Percentiles rank a stretch among this genome's conserved stretches.
Conservation (phyloP, 2,113 vertebrate species). For the Sylvia atricapilla region DNA sequence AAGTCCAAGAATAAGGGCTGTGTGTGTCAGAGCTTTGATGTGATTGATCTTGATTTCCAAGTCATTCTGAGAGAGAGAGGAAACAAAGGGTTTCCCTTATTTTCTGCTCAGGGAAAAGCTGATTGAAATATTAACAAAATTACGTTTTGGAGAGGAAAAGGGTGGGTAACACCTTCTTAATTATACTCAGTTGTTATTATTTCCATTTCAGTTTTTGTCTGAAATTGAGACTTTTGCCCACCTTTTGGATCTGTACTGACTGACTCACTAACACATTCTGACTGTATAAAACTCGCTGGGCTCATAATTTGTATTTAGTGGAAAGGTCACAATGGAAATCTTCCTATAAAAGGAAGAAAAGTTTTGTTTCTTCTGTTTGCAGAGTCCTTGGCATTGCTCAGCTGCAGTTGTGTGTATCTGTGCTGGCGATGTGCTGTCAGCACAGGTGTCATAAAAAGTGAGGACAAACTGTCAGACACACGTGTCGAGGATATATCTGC, state of each 20-base stretch:
- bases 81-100: not conserved
- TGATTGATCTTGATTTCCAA: not conserved
- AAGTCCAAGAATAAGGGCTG: not conserved
- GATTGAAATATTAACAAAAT: not conserved
- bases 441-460: not conserved
- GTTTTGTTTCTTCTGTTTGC: not conserved
- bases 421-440: not conserved
- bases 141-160: not conserved
- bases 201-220: not conserved
- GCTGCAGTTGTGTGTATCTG: not conserved
- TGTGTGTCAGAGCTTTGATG: not conserved
- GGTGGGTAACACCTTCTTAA: not conserved
- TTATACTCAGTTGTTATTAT: not conserved
- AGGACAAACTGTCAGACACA: conserved; percentile 4
- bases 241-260: not conserved
- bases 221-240: not conserved
- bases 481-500: not conserved
- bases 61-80: not conserved
- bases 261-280: not conserved
- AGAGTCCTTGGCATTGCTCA: not conserved
- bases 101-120: not conserved
- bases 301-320: not conserved
- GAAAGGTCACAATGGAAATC: not conserved
- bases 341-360: not conserved
- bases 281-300: fast-evolving